Evolutionary conservation across 1,140 invertebrate genomes (phyloP), one percentile per base, ranked within the genome.

Genomic region (Aphaenogaster floridana): DNA sequence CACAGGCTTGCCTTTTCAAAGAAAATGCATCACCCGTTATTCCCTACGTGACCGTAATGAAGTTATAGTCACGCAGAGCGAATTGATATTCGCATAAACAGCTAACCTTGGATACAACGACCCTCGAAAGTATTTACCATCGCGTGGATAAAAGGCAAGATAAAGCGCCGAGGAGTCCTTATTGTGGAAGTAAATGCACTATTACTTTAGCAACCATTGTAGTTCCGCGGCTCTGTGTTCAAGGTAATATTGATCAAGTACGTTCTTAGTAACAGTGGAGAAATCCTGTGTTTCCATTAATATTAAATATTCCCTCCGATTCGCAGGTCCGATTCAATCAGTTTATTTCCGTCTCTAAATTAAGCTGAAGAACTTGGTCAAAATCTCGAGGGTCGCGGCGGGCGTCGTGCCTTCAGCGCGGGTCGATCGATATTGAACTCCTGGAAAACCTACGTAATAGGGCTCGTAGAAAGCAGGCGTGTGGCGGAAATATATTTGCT

Each of bases 181-280:
- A 68, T 39, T 45, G 9, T 6, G 17, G 50, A 68, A 28, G 28
- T 42, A 52, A 21, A 17, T 17, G 5, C 59, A 61, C 2, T 8
- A 39, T 39, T 74, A 42, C 21, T 63, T 78, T 48, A 34, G 34
- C 28, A 63, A 78, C 7, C 11, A 11, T 28, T n/a, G 57, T 36
- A 17, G 17, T 21, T 42, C 7, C 13, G 15, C 15, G 17, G 5
- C 13, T 64, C 9, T 39, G 50, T n/a, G 13, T 39, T 36, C 36
- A 77, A 59, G 21, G 21, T 77, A 21, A 77, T 45, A 63, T 78
- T 45, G 42, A 78, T 78, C n/a, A 57, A 11, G 4, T 76, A 4
- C 7, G 54, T 54, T 17, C 8, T 36, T 8, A 50, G 11, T 21
- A 72, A 69, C 42, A 9, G 8, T n/a, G 9, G 9, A 36, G 17